Percentiles rank a stretch among this genome's conserved stretches.
Conservation (phyloP, 2,113 vertebrate species). For the Bubo blakistoni region DNA sequence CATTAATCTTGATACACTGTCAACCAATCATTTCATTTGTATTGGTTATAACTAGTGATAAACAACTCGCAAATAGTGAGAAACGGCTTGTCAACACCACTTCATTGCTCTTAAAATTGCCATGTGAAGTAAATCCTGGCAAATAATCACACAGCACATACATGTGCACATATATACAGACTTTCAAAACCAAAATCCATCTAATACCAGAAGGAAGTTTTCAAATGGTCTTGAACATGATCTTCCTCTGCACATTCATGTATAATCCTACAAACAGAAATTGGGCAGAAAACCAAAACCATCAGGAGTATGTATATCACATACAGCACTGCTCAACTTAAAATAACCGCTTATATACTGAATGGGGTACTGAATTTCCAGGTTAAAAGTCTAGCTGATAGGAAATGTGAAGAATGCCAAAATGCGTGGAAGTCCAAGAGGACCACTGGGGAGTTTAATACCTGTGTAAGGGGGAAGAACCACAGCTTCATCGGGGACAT, state of each 20-base stretch:
- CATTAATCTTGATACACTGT: background rate
- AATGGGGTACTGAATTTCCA: background rate
- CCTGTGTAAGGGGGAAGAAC: background rate
- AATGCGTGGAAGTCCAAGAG: accelerated
- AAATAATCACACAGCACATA: background rate
- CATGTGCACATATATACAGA: too few relatives aligned
- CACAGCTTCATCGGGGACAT: background rate
- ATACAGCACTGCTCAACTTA: background rate
- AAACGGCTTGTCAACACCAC: background rate
- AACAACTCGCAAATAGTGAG: background rate
- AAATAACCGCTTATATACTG: background rate
- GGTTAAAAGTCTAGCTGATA: background rate
- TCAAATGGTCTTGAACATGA: accelerated
- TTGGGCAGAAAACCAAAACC: background rate
- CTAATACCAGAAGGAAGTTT: background rate
- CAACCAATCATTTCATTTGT: background rate
- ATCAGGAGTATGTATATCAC: background rate
- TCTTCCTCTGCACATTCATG: background rate
- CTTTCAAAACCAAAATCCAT: background rate
- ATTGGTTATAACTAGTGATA: background rate
- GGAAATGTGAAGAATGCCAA: background rate
- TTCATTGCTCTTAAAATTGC: background rate
- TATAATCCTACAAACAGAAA: background rate
- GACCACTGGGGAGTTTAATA: background rate
- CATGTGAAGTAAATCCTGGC: background rate